phyloP scores from a whole-genome alignment of 2,888 invertebrate genomes.

The Parascotia fuliginaria region DNA sequence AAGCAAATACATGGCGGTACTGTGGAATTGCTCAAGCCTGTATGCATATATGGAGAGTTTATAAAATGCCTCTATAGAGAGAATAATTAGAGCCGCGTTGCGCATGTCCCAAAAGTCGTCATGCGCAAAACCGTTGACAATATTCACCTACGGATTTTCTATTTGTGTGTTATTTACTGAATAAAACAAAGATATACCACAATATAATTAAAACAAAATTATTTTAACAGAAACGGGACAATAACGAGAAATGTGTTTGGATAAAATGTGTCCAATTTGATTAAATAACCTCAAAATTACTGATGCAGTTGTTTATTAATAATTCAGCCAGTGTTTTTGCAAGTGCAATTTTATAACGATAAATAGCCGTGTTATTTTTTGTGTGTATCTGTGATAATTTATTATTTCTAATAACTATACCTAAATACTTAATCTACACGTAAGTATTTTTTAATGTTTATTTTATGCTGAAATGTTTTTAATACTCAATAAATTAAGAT shows the following conservation, averaged over 20 bases:
- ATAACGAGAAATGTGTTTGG: background rate
- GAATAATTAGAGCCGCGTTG: slow-evolving; percentile 30
- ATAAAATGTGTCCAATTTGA: background rate
- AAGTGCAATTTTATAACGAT: background rate
- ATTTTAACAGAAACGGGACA: background rate
- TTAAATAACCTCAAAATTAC: slow-evolving; percentile 24
- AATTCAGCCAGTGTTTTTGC: slow-evolving; percentile 16
- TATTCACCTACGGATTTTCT: slow-evolving; percentile 30
- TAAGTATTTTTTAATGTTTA: background rate
- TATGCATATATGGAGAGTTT: too few species aligned
- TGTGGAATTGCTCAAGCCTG: too few species aligned
- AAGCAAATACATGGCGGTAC: too few species aligned
- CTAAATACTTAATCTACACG: background rate
- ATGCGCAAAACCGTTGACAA: slow-evolving; percentile 40
- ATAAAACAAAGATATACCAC: slow-evolving; percentile 18
- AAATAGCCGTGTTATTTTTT: background rate
- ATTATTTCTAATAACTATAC: background rate
- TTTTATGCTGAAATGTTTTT: too few species aligned
- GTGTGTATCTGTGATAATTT: background rate
- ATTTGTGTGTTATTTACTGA: slow-evolving; percentile 45
- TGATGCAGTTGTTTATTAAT: slow-evolving; percentile 29
- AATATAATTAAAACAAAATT: background rate
- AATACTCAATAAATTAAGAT: too few species aligned
- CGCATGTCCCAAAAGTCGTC: slow-evolving; percentile 40
- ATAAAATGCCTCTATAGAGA: too few species aligned